phyloP scores from a whole-genome alignment of 2,888 invertebrate genomes.

The Tanypteryx hageni region DNA sequence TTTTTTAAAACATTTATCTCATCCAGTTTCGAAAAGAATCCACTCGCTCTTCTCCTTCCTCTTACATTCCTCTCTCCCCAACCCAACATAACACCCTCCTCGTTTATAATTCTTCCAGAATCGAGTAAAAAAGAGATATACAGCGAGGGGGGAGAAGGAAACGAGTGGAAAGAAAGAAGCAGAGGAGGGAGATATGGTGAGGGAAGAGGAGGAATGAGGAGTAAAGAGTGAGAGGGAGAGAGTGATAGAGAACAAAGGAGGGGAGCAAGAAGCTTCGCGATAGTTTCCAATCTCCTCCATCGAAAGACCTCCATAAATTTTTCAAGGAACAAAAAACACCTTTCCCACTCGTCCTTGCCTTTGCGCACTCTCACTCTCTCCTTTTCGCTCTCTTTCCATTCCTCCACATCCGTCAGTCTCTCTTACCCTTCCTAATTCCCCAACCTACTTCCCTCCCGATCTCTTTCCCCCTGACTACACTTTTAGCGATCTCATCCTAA shows the following conservation, averaged over 20 bases:
- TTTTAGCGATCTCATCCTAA: not conserved
- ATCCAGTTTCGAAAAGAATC: constrained; percentile 10
- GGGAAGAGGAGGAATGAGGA: not conserved
- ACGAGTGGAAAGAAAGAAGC: not conserved
- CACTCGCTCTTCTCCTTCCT: not conserved
- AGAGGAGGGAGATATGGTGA: not conserved
- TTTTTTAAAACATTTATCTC: constrained; percentile 20
- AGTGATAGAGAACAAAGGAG: constrained; percentile 7
- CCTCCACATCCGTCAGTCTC: not conserved
- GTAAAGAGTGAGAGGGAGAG: not conserved
- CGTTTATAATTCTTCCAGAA: not conserved
- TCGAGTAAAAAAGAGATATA: not conserved
- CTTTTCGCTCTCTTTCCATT: not conserved
- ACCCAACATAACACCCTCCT: not conserved
- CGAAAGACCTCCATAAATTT: constrained; percentile 24
- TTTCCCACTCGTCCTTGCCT: not conserved
- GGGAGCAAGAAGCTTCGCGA: constrained; percentile 6
- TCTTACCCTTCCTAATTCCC: not conserved
- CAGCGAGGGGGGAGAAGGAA: not conserved
- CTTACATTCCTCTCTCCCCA: not conserved
- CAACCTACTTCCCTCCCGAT: no score
- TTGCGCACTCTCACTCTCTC: not conserved
- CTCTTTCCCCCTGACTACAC: not conserved
- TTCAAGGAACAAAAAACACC: constrained; percentile 4
- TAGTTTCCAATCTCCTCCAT: constrained; percentile 29